Evolutionary conservation across 1,140 invertebrate species (phyloP).

Genomic region (Aleiodes sp.): DNA sequence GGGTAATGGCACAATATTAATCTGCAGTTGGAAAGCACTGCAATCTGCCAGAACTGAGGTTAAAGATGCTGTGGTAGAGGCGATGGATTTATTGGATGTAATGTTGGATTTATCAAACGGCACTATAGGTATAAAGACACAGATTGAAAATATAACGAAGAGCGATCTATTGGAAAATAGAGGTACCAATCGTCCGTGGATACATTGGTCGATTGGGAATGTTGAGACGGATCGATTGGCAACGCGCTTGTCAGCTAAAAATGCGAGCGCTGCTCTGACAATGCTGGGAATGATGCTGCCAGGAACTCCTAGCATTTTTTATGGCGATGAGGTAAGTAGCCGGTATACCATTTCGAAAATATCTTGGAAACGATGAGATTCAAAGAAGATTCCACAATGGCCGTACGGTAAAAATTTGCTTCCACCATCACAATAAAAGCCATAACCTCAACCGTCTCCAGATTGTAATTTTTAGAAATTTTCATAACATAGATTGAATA

Average conservation of each 20-base stretch:
- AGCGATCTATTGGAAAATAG: slow-evolving; percentile 69
- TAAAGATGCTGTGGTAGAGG: slow-evolving; percentile 68
- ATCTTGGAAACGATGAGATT: no score
- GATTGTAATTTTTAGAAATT: no score
- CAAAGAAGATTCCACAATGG: no score
- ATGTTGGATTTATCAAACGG: slow-evolving; percentile 71
- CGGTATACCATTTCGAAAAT: not conserved
- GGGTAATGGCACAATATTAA: slow-evolving; percentile 71
- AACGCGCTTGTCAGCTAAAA: slow-evolving; percentile 65
- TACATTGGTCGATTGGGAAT: slow-evolving; percentile 80
- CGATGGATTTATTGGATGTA: slow-evolving; percentile 78
- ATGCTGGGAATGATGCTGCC: slow-evolving; percentile 79
- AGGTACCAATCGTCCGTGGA: slow-evolving; percentile 72
- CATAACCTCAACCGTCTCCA: no score
- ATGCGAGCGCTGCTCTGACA: slow-evolving; percentile 72
- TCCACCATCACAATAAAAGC: no score
- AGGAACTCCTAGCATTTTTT: slow-evolving; percentile 82
- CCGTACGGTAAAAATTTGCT: no score
- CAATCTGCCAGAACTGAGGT: slow-evolving; percentile 58
- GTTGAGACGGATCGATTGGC: slow-evolving; percentile 69
- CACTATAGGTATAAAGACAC: slow-evolving; percentile 67
- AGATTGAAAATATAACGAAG: slow-evolving; percentile 68
- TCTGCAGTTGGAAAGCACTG: slow-evolving; percentile 72
- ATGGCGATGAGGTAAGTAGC: slow-evolving; percentile 79
- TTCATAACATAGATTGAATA: no score